A percentile compares a stretch with the other conserved stretches of the same genome.
These are phyloP conservation scores for Yponomeuta evonymella DNA, from an alignment of 2,888 invertebrate genomes.

Conservation along the genomic window DNA sequence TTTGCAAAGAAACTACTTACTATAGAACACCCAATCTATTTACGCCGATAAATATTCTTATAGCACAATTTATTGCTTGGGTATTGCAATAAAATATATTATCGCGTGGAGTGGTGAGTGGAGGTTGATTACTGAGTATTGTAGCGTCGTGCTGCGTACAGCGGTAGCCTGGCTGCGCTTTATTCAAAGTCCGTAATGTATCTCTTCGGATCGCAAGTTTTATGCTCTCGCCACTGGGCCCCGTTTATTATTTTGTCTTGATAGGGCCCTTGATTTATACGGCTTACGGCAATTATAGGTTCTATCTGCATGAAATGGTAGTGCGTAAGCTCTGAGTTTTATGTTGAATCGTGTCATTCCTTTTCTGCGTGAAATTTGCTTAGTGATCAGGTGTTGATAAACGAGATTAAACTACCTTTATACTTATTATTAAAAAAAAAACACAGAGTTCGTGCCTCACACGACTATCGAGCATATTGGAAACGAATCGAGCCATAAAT, in stretches of 20 bases:
- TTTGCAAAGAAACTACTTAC: neutral
- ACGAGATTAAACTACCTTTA: too few relatives aligned
- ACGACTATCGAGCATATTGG: too few relatives aligned
- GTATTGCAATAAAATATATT: constrained; percentile 5
- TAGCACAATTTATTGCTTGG: neutral
- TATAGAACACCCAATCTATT: neutral
- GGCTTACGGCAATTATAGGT: constrained; percentile 48
- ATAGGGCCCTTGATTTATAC: constrained; percentile 55
- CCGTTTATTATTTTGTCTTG: constrained; percentile 47
- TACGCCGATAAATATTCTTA: constrained; percentile 3
- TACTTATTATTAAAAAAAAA: too few relatives aligned
- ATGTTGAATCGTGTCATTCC: neutral
- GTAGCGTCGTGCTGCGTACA: constrained; percentile 36
- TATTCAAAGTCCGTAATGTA: constrained; percentile 9
- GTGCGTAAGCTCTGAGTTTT: neutral
- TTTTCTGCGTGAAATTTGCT: neutral
- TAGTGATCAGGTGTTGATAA: too few relatives aligned
- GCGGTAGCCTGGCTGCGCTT: constrained; percentile 39
- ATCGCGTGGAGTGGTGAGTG: constrained; percentile 10
- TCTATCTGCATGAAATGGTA: constrained; percentile 17
- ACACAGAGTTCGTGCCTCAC: too few relatives aligned
- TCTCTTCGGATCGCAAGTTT: constrained; percentile 7
- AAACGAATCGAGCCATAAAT: too few relatives aligned
- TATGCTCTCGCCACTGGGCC: constrained; percentile 11
- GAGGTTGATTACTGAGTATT: constrained; percentile 49